Evolutionary conservation across 2,113 vertebrate species (phyloP).

Genomic region (Aegithalos caudatus): DNA sequence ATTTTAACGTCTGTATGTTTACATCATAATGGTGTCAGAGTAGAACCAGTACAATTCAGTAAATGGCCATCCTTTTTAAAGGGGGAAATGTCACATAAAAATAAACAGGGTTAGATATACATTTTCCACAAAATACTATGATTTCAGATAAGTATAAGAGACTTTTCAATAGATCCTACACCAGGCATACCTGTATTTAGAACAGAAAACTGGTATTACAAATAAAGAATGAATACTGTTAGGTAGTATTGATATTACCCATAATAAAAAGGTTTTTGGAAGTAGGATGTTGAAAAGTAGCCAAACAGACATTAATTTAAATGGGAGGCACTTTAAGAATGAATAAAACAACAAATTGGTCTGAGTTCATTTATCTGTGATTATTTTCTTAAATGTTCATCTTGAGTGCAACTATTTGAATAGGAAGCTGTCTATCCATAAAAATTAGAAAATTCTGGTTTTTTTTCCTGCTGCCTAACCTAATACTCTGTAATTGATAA

Average conservation of each 20-base stretch:
- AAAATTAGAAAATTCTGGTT: neutral
- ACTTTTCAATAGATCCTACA: neutral
- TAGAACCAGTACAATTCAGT: neutral
- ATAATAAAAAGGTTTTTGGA: neutral
- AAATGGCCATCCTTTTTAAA: neutral
- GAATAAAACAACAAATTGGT: neutral
- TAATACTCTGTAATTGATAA: neutral
- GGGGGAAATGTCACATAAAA: neutral
- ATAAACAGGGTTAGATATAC: neutral
- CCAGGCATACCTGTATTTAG: neutral
- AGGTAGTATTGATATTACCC: neutral
- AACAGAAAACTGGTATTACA: neutral
- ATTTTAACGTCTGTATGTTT: neutral
- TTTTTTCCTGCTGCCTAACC: neutral
- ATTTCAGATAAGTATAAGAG: neutral
- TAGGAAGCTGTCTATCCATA: neutral
- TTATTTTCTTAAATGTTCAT: neutral
- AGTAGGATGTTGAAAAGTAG: neutral
- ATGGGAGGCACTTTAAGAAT: neutral
- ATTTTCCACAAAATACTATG: neutral
- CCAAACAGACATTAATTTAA: neutral
- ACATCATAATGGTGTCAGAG: neutral
- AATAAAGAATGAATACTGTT: neutral
- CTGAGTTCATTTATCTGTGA: neutral
- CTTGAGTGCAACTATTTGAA: neutral